Conservation (phyloP, 1,140 invertebrate genomes). For the Theocolax elegans region DNA sequence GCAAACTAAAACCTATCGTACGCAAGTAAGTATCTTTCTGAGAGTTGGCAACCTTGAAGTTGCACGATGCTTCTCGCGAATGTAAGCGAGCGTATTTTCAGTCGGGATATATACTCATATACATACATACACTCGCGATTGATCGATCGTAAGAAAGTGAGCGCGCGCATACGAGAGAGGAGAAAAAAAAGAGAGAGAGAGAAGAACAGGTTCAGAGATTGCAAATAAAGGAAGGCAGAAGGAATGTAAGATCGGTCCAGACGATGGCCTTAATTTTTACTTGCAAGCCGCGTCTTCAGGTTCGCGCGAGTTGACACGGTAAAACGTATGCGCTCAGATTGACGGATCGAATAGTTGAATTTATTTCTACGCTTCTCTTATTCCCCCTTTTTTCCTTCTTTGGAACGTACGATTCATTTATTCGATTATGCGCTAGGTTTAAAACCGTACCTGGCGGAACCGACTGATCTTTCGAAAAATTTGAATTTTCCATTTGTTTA, state of each 20-base stretch:
- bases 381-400: too few species aligned
- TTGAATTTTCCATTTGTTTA: too few species aligned
- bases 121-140: neutral
- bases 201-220: neutral
- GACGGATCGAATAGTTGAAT: too few species aligned
- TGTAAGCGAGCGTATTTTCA: neutral
- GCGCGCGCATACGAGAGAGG: neutral
- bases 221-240: neutral
- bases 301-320: too few species aligned
- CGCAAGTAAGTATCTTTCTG: slow-evolving; percentile 31
- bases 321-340: too few species aligned
- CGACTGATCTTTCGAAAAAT: too few species aligned
- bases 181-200: neutral
- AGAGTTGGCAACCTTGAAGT: slow-evolving; percentile 8
- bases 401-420: too few species aligned
- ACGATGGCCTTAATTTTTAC: slow-evolving; percentile 24
- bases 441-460: too few species aligned
- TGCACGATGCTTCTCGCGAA: neutral
- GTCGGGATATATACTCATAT: neutral
- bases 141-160: slow-evolving; percentile 19
- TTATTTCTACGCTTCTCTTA: too few species aligned
- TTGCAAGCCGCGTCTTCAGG: neutral
- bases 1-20: slow-evolving; percentile 24
- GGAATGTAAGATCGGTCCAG: slow-evolving; percentile 6
- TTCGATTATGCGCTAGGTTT: too few species aligned